A percentile compares a stretch with the other conserved stretches of the same genome.
Evolutionary conservation across 23 tunicate species (phyloP).

Genomic region (Clavelina lepadiformis): DNA sequence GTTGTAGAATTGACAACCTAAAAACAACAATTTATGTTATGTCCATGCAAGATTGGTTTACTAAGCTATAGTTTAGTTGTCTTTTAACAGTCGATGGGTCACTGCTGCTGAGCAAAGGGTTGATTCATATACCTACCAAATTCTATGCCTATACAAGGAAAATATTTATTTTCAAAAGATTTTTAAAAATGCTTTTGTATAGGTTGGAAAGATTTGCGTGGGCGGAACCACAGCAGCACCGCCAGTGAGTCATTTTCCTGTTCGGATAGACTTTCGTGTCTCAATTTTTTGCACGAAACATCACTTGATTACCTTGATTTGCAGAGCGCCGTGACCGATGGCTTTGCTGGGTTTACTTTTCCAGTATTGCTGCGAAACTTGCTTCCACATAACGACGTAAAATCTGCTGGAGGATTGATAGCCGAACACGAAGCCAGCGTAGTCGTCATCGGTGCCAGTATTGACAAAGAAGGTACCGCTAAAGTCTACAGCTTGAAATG

Average conservation of each 20-base stretch:
- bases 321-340: slow-evolving; percentile 60
- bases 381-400: slow-evolving; percentile 97
- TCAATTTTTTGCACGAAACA: too few species aligned
- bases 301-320: slow-evolving; percentile 86
- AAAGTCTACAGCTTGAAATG: slow-evolving; percentile 81
- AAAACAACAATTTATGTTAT: not conserved
- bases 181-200: too few species aligned
- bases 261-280: too few species aligned
- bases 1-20: slow-evolving; percentile 83
- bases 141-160: too few species aligned
- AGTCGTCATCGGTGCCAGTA: slow-evolving; percentile 80
- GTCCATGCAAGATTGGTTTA: too few species aligned
- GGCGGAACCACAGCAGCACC: too few species aligned
- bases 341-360: slow-evolving; percentile 38
- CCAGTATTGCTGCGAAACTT: slow-evolving; percentile 82
- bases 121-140: too few species aligned
- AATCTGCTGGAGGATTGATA: slow-evolving; percentile 86
- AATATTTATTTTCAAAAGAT: too few species aligned
- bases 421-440: slow-evolving; percentile 97
- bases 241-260: too few species aligned
- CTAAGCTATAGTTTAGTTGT: too few species aligned
- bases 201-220: not conserved
- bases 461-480: slow-evolving; percentile 92
- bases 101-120: too few species aligned
- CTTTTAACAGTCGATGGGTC: too few species aligned